Percentiles rank a stretch among this genome's conserved stretches.
phyloP scores from a whole-genome alignment of 2,113 vertebrate species.

The Telmatochromis sp. region DNA sequence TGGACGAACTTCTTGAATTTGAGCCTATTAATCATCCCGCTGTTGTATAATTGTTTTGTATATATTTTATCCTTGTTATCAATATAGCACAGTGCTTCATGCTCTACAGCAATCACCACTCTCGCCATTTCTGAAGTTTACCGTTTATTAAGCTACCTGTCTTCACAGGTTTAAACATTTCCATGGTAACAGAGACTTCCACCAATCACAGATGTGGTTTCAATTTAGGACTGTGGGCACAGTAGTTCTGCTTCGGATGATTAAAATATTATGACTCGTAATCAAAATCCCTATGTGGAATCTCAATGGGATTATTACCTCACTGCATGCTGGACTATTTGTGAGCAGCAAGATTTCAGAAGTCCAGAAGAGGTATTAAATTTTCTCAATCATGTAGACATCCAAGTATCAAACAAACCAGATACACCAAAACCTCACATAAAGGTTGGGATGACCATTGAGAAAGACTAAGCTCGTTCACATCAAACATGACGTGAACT shows the following conservation, averaged over 20 bases:
- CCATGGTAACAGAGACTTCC: background rate
- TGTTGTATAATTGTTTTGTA: accelerated
- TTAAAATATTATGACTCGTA: background rate
- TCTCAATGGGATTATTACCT: background rate
- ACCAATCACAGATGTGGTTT: background rate
- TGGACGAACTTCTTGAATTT: background rate
- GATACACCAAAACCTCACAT: background rate
- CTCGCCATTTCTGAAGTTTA: background rate
- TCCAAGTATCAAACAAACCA: background rate
- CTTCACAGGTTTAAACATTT: background rate
- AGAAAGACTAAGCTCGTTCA: background rate
- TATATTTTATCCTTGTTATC: background rate
- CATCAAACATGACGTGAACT: background rate
- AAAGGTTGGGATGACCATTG: background rate
- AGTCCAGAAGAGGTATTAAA: background rate
- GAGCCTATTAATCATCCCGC: background rate
- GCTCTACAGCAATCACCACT: background rate
- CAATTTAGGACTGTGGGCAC: background rate
- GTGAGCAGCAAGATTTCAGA: background rate
- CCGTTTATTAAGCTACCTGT: background rate
- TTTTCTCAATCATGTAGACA: background rate
- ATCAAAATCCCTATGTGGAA: background rate
- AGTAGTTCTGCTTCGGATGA: too few species aligned
- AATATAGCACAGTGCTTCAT: background rate
- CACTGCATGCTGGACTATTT: background rate